Percentiles rank a stretch among this genome's conserved stretches.
Conservation (phyloP, 2,113 vertebrate species). For the Leptobrachium leishanense region DNA sequence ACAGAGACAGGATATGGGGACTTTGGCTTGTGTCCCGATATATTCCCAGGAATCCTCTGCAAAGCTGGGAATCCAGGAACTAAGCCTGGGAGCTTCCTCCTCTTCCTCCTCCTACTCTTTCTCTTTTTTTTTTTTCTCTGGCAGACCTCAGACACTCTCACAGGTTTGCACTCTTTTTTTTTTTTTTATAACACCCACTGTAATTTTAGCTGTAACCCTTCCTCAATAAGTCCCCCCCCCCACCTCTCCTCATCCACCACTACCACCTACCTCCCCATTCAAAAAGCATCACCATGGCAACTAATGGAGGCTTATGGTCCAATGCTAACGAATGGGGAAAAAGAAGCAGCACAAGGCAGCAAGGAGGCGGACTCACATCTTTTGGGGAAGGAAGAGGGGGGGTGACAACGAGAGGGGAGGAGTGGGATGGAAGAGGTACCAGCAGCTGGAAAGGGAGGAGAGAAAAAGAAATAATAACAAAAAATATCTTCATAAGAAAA, state of each 20-base stretch:
- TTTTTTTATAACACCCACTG: slow-evolving; percentile 17
- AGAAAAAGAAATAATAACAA: background rate
- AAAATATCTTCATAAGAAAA: background rate
- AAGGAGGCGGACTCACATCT: slow-evolving; percentile 43
- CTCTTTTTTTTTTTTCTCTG: slow-evolving; percentile 9
- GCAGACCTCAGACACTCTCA: slow-evolving; percentile 33
- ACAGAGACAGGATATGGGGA: slow-evolving; percentile 36
- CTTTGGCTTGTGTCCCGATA: slow-evolving; percentile 37
- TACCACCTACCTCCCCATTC: slow-evolving; percentile 30
- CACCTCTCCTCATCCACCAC: background rate
- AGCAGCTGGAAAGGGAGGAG: background rate
- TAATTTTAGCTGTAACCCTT: slow-evolving; percentile 45
- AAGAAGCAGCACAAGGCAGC: slow-evolving; percentile 9
- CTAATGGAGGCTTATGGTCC: slow-evolving; percentile 40
- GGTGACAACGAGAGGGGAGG: background rate
- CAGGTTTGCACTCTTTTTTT: slow-evolving; percentile 41
- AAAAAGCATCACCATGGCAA: slow-evolving; percentile 43
- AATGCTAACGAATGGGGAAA: slow-evolving; percentile 38
- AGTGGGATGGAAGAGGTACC: background rate
- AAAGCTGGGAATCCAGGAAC: slow-evolving; percentile 48
- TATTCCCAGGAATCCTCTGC: slow-evolving; percentile 46
- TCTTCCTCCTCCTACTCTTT: slow-evolving; percentile 41
- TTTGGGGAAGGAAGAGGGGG: slow-evolving; percentile 11
- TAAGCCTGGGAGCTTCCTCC: slow-evolving; percentile 29
- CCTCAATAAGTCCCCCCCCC: background rate